These are phyloP conservation scores for Neodiprion pinetum DNA, from an alignment of 1,140 invertebrate genomes.

Conservation along the genomic window DNA sequence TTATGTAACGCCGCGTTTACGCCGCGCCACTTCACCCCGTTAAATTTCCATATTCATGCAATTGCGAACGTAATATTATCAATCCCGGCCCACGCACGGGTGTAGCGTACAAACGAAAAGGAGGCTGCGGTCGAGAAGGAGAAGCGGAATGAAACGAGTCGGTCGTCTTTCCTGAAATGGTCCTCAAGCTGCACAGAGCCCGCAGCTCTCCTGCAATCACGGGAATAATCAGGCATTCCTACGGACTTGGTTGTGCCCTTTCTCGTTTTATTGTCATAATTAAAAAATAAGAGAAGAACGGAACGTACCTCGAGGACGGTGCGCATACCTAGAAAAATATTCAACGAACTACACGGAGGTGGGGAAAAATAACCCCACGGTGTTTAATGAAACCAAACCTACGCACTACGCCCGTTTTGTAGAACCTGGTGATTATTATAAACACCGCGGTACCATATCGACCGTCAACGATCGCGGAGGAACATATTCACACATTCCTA, in stretches of 20 bases:
- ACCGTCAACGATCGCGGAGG: too few relatives aligned
- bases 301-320: not conserved
- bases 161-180: not conserved
- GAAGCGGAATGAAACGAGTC: not conserved
- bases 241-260: not conserved
- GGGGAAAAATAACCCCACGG: not conserved
- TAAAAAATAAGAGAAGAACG: conserved; percentile 6
- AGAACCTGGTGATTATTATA: too few relatives aligned
- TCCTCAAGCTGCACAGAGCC: not conserved
- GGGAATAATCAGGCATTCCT: conserved; percentile 10
- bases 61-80: conserved; percentile 2
- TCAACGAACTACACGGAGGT: not conserved
- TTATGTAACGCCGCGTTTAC: not conserved
- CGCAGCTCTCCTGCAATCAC: not conserved
- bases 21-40: not conserved
- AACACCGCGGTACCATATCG: too few relatives aligned
- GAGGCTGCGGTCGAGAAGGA: not conserved
- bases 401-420: too few relatives aligned
- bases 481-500: too few relatives aligned
- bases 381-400: too few relatives aligned
- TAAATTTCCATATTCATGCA: not conserved
- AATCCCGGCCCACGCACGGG: not conserved
- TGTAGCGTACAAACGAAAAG: not conserved
- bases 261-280: conserved; percentile 14
- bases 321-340: not conserved